A percentile compares a stretch with the other conserved stretches of the same genome.
Evolutionary conservation across 1,140 invertebrate species (phyloP).

Genomic region (Leptinotarsa texana): DNA sequence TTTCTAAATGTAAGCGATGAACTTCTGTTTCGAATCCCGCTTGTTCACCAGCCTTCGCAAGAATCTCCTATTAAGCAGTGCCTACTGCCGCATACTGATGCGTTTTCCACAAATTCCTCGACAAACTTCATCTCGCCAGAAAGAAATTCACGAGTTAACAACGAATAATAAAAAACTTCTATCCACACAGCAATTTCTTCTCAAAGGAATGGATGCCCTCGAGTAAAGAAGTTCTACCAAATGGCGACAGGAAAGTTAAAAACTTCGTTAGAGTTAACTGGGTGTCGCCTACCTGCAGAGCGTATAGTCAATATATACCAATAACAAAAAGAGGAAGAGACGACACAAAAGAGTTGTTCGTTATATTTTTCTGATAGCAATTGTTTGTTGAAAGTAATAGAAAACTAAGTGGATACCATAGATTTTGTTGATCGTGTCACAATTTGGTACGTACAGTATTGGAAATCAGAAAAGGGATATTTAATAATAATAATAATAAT

Average conservation of each 20-base stretch:
- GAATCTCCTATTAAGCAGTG: no score
- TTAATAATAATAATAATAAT: no score
- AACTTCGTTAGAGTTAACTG: neutral
- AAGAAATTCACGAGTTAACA: neutral
- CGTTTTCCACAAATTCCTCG: neutral
- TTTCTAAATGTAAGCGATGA: no score
- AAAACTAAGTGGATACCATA: no score
- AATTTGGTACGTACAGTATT: no score
- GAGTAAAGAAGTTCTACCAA: neutral
- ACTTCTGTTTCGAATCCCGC: no score
- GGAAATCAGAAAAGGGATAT: no score
- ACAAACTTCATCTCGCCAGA: neutral
- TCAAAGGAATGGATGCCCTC: neutral
- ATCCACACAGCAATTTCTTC: neutral
- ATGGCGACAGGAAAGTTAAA: neutral
- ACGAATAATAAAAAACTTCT: neutral
- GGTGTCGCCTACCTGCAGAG: neutral
- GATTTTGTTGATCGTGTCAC: no score
- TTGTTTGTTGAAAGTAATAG: no score
- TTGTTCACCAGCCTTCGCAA: no score
- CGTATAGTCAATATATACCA: neutral
- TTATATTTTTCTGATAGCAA: no score
- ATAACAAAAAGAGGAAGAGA: neutral
- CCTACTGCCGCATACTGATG: neutral
- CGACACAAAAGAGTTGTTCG: no score